These are phyloP conservation scores for Mystacides longicornis DNA, from an alignment of 2,888 invertebrate species.

Conservation along the genomic window DNA sequence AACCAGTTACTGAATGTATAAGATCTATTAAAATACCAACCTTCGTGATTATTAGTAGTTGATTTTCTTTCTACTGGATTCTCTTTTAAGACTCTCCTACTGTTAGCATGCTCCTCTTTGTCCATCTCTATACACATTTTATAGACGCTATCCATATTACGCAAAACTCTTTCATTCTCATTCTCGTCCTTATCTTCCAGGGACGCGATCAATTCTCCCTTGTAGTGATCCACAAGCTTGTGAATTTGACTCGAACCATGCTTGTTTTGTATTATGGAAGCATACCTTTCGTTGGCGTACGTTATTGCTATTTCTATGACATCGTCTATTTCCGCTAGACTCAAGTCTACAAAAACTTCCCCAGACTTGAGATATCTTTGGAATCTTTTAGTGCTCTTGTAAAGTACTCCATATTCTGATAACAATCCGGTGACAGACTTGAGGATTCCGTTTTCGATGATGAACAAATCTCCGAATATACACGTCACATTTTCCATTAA, in stretches of 20 bases:
- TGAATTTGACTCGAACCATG: background rate
- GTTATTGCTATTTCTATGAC: background rate
- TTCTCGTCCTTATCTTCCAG: background rate
- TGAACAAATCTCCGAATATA: slow-evolving; percentile 6
- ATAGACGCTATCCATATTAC: background rate
- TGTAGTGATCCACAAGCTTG: background rate
- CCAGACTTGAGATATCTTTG: background rate
- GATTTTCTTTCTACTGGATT: too few species aligned
- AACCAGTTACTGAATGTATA: too few species aligned
- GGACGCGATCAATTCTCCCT: background rate
- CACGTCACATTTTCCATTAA: background rate
- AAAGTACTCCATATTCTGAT: background rate
- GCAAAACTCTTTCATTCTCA: background rate
- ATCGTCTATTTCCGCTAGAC: background rate
- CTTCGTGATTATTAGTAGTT: too few species aligned
- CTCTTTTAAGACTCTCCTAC: too few species aligned
- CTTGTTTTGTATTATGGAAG: background rate
- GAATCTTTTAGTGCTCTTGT: background rate
- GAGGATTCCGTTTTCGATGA: background rate
- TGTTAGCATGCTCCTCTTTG: too few species aligned
- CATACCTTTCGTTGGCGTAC: background rate
- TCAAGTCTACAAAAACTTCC: background rate
- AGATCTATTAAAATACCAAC: too few species aligned
- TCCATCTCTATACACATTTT: background rate
- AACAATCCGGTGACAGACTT: background rate